Evolutionary conservation across 2,888 invertebrate genomes (phyloP).

Genomic region (Tridacna gigas): DNA sequence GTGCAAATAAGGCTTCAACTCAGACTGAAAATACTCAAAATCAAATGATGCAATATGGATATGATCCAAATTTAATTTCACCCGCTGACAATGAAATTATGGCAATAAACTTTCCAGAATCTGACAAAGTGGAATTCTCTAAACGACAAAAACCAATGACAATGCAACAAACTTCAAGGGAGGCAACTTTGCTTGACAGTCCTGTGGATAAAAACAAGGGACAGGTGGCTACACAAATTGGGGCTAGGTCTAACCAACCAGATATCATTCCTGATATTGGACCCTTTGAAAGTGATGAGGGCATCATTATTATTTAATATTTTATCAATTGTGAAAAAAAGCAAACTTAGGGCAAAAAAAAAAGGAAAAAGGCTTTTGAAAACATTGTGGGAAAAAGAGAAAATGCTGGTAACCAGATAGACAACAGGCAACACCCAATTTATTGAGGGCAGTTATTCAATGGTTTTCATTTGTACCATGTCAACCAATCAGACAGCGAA

Average conservation of each 20-base stretch:
- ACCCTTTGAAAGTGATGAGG: slow-evolving; percentile 79
- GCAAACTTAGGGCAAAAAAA: too few relatives aligned
- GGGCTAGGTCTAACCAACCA: slow-evolving; percentile 17
- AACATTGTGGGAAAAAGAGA: too few relatives aligned
- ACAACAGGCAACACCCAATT: too few relatives aligned
- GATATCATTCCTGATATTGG: slow-evolving; percentile 36
- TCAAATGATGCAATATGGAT: slow-evolving; percentile 14
- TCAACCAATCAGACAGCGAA: too few relatives aligned
- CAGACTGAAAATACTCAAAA: slow-evolving; percentile 2
- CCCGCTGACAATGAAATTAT: slow-evolving; percentile 55
- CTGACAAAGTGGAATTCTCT: slow-evolving; percentile 9
- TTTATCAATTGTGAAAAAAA: not conserved
- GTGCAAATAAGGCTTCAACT: not conserved
- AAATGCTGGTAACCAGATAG: too few relatives aligned
- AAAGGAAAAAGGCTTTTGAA: too few relatives aligned
- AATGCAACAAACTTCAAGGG: not conserved
- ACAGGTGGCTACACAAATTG: not conserved
- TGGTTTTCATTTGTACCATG: too few relatives aligned
- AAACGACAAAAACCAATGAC: not conserved
- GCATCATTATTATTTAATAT: slow-evolving; percentile 88
- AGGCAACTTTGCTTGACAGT: slow-evolving; percentile 5
- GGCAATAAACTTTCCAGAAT: slow-evolving; percentile 52
- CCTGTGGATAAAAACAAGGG: not conserved
- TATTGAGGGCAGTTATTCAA: too few relatives aligned
- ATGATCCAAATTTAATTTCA: slow-evolving; percentile 37